Evolutionary conservation across 2,888 invertebrate genomes (phyloP).

Genomic region (Cryptus viduatorius): DNA sequence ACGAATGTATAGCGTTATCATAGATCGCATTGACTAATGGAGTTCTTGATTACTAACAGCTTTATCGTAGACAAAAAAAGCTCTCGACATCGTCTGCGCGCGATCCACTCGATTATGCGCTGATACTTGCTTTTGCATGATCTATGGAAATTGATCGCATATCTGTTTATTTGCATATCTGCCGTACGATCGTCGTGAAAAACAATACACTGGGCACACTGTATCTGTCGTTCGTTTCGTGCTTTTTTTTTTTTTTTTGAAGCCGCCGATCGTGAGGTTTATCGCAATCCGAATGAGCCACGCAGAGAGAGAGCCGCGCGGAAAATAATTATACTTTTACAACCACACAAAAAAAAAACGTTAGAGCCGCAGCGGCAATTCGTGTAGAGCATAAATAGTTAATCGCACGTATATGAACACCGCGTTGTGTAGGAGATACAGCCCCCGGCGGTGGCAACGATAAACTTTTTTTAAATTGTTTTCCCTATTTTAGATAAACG

Average conservation of each 20-base stretch:
- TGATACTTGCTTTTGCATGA: constrained; percentile 11
- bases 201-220: constrained; percentile 17
- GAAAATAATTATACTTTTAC: neutral
- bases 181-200: constrained; percentile 28
- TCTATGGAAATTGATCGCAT: neutral
- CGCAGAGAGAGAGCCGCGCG: neutral
- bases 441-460: constrained; percentile 6
- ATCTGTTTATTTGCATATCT: constrained; percentile 16
- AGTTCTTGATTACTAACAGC: too few relatives aligned
- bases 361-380: neutral
- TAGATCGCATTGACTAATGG: too few relatives aligned
- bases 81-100: neutral
- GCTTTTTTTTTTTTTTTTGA: neutral
- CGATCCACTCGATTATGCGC: neutral
- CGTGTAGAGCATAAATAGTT: neutral
- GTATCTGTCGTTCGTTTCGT: constrained; percentile 18
- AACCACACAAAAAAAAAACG: neutral
- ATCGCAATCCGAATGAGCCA: constrained; percentile 6
- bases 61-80: too few relatives aligned
- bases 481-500: neutral
- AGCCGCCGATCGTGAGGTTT: neutral
- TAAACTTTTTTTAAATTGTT: neutral
- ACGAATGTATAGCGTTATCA: too few relatives aligned
- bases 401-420: constrained; percentile 11
- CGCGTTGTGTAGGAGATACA: neutral